Evolutionary conservation across 2,888 invertebrate species (phyloP).

Genomic region (Eupelmus urozonus): DNA sequence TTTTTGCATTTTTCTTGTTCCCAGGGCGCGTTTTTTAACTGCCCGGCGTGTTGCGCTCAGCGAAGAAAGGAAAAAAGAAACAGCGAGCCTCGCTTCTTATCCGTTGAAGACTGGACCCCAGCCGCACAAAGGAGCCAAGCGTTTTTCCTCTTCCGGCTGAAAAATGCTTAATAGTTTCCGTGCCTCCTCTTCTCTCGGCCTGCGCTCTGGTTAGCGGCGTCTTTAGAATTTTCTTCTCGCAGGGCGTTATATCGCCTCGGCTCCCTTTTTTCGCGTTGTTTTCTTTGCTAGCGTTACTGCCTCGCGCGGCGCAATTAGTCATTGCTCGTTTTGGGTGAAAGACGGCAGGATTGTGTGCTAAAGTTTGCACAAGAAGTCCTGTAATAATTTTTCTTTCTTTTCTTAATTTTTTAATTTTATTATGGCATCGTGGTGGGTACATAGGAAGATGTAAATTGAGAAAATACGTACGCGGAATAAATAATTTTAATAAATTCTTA

Average conservation of each 20-base stretch:
- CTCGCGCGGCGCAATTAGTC: slow-evolving; percentile 33
- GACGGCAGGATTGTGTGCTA: neutral
- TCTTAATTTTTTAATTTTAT: too few relatives aligned
- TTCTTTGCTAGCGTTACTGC: slow-evolving; percentile 12
- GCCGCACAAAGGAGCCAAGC: slow-evolving; percentile 19
- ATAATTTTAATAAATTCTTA: too few relatives aligned
- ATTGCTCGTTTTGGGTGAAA: neutral
- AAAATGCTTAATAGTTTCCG: slow-evolving; percentile 67
- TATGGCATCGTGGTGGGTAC: too few relatives aligned
- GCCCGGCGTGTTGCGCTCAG: slow-evolving; percentile 19
- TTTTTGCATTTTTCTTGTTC: slow-evolving; percentile 50
- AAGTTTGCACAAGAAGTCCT: too few relatives aligned
- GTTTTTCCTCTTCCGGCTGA: slow-evolving; percentile 61
- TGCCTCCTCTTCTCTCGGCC: slow-evolving; percentile 57
- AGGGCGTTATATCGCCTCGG: slow-evolving; percentile 1
- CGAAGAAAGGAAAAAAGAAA: slow-evolving; percentile 51
- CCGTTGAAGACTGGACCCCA: slow-evolving; percentile 57
- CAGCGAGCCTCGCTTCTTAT: slow-evolving; percentile 56
- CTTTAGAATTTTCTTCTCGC: slow-evolving; percentile 50
- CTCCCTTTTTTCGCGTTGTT: slow-evolving; percentile 1
- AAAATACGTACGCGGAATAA: too few relatives aligned
- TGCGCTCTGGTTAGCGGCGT: neutral
- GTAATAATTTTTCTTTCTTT: neutral
- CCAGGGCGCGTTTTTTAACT: slow-evolving; percentile 32
- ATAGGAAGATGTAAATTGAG: too few relatives aligned